Evolutionary conservation across 2,888 invertebrate species (phyloP).

Genomic region (Pyralis farinalis): DNA sequence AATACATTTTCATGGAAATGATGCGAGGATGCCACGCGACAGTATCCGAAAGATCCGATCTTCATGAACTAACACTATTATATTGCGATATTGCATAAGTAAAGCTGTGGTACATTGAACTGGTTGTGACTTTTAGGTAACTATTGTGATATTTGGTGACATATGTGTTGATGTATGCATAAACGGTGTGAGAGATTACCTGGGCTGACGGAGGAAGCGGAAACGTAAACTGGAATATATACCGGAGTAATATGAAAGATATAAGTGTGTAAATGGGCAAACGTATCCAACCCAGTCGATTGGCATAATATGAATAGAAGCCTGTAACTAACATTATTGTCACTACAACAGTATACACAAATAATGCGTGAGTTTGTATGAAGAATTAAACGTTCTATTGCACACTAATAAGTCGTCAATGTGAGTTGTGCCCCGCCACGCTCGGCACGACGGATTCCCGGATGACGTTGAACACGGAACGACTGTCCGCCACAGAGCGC

Average conservation of each 20-base stretch:
- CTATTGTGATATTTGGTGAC: constrained; percentile 80
- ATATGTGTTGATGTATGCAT: constrained; percentile 35
- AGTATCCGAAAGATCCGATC: constrained; percentile 16
- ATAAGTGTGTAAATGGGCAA: constrained; percentile 18
- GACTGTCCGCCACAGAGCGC: no score
- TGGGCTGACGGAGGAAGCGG: constrained; percentile 30
- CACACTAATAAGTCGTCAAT: constrained; percentile 28
- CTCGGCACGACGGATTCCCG: no score
- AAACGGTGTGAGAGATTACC: constrained; percentile 26
- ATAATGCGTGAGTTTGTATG: constrained; percentile 30
- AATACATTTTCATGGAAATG: neutral
- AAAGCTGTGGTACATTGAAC: constrained; percentile 77
- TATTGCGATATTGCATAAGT: constrained; percentile 73
- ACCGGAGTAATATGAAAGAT: constrained; percentile 8
- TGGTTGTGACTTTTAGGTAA: constrained; percentile 76
- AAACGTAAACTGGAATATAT: constrained; percentile 16
- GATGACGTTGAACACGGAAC: no score
- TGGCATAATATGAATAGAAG: constrained; percentile 28
- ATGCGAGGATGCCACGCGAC: constrained; percentile 11
- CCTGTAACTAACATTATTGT: constrained; percentile 60
- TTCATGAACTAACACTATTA: constrained; percentile 34
- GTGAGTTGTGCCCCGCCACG: constrained; percentile 11
- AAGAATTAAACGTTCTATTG: constrained; percentile 35
- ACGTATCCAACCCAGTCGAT: constrained; percentile 15
- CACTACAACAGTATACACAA: constrained; percentile 65